Percentiles rank a stretch among this genome's conserved stretches.
Evolutionary conservation across 1,140 invertebrate genomes (phyloP).

Genomic region (Saccostrea glomerata): DNA sequence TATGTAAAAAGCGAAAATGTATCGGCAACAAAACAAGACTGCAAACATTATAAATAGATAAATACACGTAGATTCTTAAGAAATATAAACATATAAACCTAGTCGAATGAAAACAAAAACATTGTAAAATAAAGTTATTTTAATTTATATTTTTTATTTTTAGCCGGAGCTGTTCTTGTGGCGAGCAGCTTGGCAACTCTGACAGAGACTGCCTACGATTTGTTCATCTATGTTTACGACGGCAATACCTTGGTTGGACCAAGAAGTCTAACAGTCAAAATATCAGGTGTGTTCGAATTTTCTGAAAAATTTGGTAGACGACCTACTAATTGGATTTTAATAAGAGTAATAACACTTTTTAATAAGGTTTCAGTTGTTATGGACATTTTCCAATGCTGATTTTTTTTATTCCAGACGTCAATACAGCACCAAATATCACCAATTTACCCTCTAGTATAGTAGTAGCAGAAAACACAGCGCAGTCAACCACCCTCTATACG

Average conservation of each 20-base stretch:
- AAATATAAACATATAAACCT: background rate
- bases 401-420: slow-evolving; percentile 31
- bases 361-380: background rate
- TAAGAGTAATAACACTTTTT: background rate
- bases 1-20: background rate
- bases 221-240: slow-evolving; percentile 43
- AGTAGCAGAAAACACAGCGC: slow-evolving; percentile 48
- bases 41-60: background rate
- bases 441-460: slow-evolving; percentile 47
- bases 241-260: slow-evolving; percentile 45
- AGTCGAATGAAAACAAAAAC: background rate
- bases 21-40: background rate
- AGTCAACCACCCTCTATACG: slow-evolving; percentile 15
- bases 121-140: background rate
- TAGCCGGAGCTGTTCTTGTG: slow-evolving; percentile 42
- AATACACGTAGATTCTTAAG: background rate
- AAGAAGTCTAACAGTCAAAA: slow-evolving; percentile 36
- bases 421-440: slow-evolving; percentile 37
- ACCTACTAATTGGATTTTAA: background rate
- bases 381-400: background rate
- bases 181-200: background rate
- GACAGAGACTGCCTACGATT: slow-evolving; percentile 22
- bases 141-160: background rate
- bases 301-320: background rate
- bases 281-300: slow-evolving; percentile 38